Conservation (phyloP, 2,113 vertebrate genomes). For the Platysteira castanea region DNA sequence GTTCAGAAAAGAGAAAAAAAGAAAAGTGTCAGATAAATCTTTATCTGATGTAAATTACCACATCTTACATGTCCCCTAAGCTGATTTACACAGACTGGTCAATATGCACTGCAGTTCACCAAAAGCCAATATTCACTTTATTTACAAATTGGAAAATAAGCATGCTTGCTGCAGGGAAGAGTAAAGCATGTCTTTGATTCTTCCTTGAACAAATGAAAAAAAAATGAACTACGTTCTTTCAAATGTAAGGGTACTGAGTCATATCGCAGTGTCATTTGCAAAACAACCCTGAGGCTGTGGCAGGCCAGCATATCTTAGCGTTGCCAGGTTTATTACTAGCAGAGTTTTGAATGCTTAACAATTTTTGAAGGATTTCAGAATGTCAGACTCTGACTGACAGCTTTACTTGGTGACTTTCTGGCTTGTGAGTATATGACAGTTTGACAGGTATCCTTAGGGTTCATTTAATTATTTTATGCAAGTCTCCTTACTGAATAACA, state of each 20-base stretch:
- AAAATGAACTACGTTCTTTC: background rate
- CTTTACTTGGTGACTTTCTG: background rate
- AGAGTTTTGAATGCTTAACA: slow-evolving; percentile 44
- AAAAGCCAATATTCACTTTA: background rate
- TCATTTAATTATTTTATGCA: slow-evolving; percentile 19
- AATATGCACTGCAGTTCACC: background rate
- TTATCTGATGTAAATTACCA: background rate
- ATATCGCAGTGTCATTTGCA: background rate
- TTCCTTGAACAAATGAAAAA: slow-evolving; percentile 1
- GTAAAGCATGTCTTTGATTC: background rate
- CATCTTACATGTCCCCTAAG: background rate
- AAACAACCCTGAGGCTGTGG: background rate
- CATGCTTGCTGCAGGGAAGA: background rate
- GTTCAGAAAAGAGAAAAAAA: background rate
- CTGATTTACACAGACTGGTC: background rate
- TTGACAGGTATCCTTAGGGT: slow-evolving; percentile 39
- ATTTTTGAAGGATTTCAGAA: slow-evolving; percentile 44
- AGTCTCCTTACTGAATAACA: background rate
- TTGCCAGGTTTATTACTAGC: slow-evolving; percentile 15
- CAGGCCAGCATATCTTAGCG: background rate
- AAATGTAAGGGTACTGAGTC: background rate
- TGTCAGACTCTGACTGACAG: slow-evolving; percentile 39
- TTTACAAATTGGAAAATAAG: slow-evolving; percentile 29
- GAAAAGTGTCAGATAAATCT: background rate
- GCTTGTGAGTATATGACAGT: background rate